Evolutionary conservation across 2,113 vertebrate genomes (phyloP), one percentile per base, ranked within the genome.

Genomic region (Redunca redunca): DNA sequence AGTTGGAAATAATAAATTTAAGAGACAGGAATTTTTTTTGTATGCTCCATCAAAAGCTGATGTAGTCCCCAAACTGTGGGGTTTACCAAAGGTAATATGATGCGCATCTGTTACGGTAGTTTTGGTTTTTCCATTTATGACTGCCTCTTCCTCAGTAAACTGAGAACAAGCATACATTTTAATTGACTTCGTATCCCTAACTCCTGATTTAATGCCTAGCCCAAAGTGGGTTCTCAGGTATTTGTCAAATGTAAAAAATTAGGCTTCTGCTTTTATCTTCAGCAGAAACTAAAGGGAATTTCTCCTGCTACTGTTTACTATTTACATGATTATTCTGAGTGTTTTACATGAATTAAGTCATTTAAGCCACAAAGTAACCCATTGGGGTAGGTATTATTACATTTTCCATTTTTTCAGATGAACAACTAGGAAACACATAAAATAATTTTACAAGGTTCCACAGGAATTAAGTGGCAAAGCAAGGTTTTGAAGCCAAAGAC

Each of bases 321-420:
- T 88, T 25, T 90, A 78, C 7, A 21, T 52, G 12, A 88, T 86
- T 77, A 90, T 48, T 86, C 33, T 58, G 17, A 90, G 13, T 87
- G 11, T 16, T 94, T 81, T 84, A 91, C 52, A 58, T 60, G 26
- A 95, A 67, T 92, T 82, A 57, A 88, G 19, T 88, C 7, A 77
- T 33, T 80, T 64, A 92, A 77, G 30, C 16, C 40, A 78, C 8
- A 52, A 7, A 50, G 55, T 94, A 90, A 96, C 52, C 43, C 67
- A 92, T 7, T 17, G 33, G 86, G 21, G 17, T 21, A 67, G 52
- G 84, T 62, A 94, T 17, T 60, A 71, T 21, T 71, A 85, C 13
- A 19, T 26, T 92, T 89, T n/a, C 62, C 60, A 90, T 36, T 96
- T 96, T 77, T 95, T 74, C 74, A 91, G 83, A 57, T 81, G 43